A percentile compares a stretch with the other conserved stretches of the same genome.
Evolutionary conservation across 2,888 invertebrate genomes (phyloP).

Genomic region (Cerceris ruficornis): DNA sequence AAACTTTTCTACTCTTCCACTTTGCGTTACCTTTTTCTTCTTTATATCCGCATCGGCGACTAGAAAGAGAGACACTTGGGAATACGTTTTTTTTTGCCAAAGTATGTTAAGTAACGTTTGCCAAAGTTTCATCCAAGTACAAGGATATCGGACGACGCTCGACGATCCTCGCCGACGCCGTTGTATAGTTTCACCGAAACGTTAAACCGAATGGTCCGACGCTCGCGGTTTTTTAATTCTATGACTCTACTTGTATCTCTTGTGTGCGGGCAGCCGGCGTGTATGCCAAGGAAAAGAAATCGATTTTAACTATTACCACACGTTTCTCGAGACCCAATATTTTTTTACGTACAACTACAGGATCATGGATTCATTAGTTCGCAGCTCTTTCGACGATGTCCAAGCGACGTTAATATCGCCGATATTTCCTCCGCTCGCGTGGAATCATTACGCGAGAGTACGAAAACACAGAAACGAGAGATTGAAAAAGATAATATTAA

Average conservation of each 20-base stretch:
- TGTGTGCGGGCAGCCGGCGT: constrained; percentile 37
- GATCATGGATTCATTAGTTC: constrained; percentile 28
- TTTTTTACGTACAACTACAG: constrained; percentile 27
- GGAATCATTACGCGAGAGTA: constrained; percentile 33
- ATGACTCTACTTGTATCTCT: constrained; percentile 38
- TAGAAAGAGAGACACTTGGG: constrained; percentile 17
- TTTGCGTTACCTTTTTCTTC: constrained; percentile 35
- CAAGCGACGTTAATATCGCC: constrained; percentile 11
- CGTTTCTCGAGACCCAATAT: constrained; percentile 34
- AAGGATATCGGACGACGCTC: constrained; percentile 24
- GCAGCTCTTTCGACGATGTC: constrained; percentile 7
- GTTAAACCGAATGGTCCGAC: constrained; percentile 70
- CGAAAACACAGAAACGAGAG: constrained; percentile 32
- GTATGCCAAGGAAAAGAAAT: constrained; percentile 25
- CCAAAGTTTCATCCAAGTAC: constrained; percentile 67
- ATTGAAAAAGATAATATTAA: constrained; percentile 53
- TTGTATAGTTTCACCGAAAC: constrained; percentile 4
- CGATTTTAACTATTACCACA: constrained; percentile 3
- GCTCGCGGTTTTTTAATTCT: constrained; percentile 59
- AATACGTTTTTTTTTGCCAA: constrained; percentile 57
- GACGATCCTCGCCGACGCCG: too few relatives aligned
- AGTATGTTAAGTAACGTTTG: constrained; percentile 61
- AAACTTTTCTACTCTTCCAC: constrained; percentile 19
- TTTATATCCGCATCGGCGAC: constrained; percentile 21
- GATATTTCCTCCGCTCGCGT: constrained; percentile 35